Percentiles rank a stretch among this genome's conserved stretches.
Evolutionary conservation across 2,888 invertebrate genomes (phyloP).

Genomic region (Cabera pusaria): DNA sequence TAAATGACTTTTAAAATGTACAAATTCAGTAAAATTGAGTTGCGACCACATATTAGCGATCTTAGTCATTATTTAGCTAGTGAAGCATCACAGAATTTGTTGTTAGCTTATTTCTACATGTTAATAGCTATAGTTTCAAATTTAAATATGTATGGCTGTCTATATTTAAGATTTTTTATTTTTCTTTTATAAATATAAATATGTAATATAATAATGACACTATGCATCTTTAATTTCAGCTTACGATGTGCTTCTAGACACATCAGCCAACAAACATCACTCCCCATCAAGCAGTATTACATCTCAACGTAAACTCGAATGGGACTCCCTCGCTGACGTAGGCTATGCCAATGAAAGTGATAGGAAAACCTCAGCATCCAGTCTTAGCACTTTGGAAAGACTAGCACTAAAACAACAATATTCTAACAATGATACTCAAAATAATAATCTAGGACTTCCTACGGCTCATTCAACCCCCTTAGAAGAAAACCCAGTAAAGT

Average conservation of each 20-base stretch:
- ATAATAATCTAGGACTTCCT: constrained; percentile 62
- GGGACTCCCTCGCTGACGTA: constrained; percentile 95
- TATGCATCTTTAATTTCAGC: too few species aligned
- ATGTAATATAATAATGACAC: too few species aligned
- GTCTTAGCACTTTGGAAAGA: constrained; percentile 85
- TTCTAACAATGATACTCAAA: constrained; percentile 64
- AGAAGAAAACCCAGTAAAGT: constrained; percentile 54
- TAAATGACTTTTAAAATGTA: too few species aligned
- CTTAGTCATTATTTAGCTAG: too few species aligned
- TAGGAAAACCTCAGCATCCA: constrained; percentile 71
- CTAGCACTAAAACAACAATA: constrained; percentile 82
- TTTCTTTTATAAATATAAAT: too few species aligned
- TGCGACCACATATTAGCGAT: too few species aligned
- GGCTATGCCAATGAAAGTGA: constrained; percentile 87
- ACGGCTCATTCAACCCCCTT: constrained; percentile 81
- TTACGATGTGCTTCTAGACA: constrained; percentile 60
- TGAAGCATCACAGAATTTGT: too few species aligned
- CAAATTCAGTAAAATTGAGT: too few species aligned
- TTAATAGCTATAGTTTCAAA: too few species aligned
- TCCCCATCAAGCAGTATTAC: constrained; percentile 90
- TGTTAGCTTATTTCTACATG: too few species aligned
- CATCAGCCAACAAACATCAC: constrained; percentile 67
- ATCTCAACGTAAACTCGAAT: constrained; percentile 90
- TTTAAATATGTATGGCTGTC: too few species aligned
- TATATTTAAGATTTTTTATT: too few species aligned